Evolutionary conservation across 2,797 vertebrate species (phyloP).

Genomic region (Alectoris magna): DNA sequence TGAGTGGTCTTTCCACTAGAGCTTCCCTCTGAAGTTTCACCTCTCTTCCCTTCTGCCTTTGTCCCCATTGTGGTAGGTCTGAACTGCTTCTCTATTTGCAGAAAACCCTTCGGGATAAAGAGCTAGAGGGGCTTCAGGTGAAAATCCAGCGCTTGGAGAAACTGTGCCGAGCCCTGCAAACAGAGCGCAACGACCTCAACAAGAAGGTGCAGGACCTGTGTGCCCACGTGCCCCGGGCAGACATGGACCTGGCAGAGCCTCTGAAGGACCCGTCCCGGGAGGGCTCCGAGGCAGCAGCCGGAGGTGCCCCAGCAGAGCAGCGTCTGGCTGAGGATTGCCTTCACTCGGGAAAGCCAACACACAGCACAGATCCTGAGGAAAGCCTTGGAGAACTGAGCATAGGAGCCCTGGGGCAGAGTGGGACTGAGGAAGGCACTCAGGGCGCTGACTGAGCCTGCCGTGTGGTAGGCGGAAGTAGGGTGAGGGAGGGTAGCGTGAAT

Average conservation of each 20-base stretch:
- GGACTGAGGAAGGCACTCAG: slow-evolving; percentile 36
- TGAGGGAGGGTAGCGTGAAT: slow-evolving; percentile 1
- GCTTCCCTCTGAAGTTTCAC: neutral
- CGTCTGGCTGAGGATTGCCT: slow-evolving; percentile 11
- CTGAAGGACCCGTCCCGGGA: slow-evolving; percentile 22
- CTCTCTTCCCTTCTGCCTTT: neutral
- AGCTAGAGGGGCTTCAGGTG: slow-evolving; percentile 92
- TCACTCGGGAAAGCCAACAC: neutral
- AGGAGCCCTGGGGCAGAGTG: slow-evolving; percentile 35
- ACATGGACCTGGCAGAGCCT: neutral
- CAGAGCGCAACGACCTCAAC: slow-evolving; percentile 95
- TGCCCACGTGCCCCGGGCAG: slow-evolving; percentile 61
- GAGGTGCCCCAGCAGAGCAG: slow-evolving; percentile 1
- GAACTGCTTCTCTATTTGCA: slow-evolving; percentile 49
- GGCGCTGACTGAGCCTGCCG: slow-evolving; percentile 46
- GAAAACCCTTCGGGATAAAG: slow-evolving; percentile 94
- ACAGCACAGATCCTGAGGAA: slow-evolving; percentile 8
- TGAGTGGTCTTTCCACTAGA: neutral
- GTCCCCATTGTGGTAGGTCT: fast-evolving
- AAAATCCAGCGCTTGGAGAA: slow-evolving; percentile 97
- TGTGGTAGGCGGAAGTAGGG: neutral
- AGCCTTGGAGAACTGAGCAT: slow-evolving; percentile 40
- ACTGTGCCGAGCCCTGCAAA: slow-evolving; percentile 93
- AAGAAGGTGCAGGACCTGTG: slow-evolving; percentile 93
- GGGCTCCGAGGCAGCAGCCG: slow-evolving; percentile 7